Conservation (phyloP, 1,140 invertebrate species). For the Drosophila sp. region DNA sequence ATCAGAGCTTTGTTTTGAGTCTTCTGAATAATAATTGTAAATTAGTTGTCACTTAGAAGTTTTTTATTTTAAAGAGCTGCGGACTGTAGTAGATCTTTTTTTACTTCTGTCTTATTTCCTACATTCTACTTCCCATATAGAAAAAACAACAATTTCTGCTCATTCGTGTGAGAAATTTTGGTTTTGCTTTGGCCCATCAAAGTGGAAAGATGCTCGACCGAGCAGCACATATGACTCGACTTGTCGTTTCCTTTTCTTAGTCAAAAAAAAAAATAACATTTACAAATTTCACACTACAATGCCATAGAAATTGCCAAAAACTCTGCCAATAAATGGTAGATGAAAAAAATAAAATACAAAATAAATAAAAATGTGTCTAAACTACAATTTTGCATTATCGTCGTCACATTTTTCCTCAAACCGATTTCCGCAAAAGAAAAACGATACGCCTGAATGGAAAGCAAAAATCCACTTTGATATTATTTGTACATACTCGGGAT, state of each 20-base stretch:
- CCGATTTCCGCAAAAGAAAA: slow-evolving; percentile 31
- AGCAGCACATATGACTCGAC: background rate
- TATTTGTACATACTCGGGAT: slow-evolving; percentile 56
- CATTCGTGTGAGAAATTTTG: slow-evolving; percentile 37
- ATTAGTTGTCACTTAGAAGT: too few relatives aligned
- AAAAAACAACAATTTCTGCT: background rate
- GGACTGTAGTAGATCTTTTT: too few relatives aligned
- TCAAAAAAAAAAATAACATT: slow-evolving; percentile 27
- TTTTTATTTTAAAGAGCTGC: too few relatives aligned
- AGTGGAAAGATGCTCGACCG: background rate
- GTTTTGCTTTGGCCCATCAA: background rate
- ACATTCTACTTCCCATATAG: too few relatives aligned
- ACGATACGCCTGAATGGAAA: slow-evolving; percentile 43
- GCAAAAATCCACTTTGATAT: slow-evolving; percentile 65
- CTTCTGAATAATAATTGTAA: too few relatives aligned
- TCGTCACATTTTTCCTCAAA: background rate
- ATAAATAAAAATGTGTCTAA: slow-evolving; percentile 40
- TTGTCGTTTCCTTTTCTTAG: background rate
- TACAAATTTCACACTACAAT: slow-evolving; percentile 64
- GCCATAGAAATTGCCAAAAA: slow-evolving; percentile 24
- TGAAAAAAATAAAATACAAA: background rate
- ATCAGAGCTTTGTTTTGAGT: too few relatives aligned
- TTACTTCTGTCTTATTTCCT: too few relatives aligned
- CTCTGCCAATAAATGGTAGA: slow-evolving; percentile 31
- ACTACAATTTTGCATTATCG: slow-evolving; percentile 49